phyloP scores from a whole-genome alignment of 2,113 vertebrate genomes.

The Chiloscyllium plagiosum region DNA sequence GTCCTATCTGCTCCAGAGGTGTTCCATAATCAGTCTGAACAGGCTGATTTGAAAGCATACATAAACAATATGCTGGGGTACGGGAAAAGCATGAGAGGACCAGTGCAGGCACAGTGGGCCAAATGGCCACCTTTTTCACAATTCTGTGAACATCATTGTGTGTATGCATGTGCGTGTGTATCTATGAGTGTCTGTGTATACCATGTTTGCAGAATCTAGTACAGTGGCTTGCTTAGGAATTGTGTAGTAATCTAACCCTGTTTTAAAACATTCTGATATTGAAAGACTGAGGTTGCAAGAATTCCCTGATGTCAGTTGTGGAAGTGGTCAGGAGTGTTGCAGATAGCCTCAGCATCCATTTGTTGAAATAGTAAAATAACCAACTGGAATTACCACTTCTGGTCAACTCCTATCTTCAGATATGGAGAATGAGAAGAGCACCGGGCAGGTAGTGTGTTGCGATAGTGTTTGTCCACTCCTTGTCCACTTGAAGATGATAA shows the following conservation, averaged over 20 bases:
- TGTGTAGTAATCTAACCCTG: not conserved
- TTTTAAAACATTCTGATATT: not conserved
- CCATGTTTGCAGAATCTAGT: not conserved
- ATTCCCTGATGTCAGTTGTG: not conserved
- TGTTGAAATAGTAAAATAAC: not conserved
- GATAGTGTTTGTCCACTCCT: not conserved
- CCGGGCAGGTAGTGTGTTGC: not conserved
- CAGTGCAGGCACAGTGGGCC: too few species aligned
- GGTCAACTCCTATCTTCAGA: not conserved
- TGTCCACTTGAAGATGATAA: too few species aligned
- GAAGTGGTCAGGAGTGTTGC: not conserved
- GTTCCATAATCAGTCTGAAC: too few species aligned
- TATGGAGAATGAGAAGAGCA: not conserved
- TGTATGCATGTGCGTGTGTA: too few species aligned
- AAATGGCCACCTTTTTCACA: too few species aligned
- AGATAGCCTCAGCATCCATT: not conserved
- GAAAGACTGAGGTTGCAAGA: not conserved
- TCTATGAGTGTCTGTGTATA: too few species aligned
- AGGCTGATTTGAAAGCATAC: too few species aligned
- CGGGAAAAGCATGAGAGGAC: too few species aligned
- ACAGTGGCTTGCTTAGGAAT: not conserved
- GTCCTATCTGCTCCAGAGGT: too few species aligned
- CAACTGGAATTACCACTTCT: not conserved
- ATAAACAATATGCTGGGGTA: too few species aligned
- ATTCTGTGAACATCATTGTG: not conserved